Base-by-base conservation (phyloP, 2,113 vertebrate species). In the Etia nguti region DNA sequence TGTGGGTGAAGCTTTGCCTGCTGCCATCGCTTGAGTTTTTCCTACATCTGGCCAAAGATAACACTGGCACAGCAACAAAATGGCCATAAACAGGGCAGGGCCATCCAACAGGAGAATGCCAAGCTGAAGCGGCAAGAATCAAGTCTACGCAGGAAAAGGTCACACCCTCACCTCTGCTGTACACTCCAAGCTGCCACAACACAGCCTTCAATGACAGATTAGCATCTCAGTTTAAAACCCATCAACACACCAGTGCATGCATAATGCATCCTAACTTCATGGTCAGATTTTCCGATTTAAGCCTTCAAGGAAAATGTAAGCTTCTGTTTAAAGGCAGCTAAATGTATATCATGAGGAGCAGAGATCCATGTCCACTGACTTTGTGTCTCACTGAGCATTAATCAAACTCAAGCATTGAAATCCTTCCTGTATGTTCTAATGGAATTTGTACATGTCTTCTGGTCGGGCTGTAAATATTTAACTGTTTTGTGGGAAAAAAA, bases 41-140 rank as follows among this genome's bases (percentile, higher is more conserved):
- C 91, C 87, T 91, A 90, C 94, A 92, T 95, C 92, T n/a, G 79
- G 97, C 97, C 97, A 98, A 98, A 96, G 94, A 97, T 95, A 97
- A 97, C 96, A 97, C 92, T 95, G 96, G 95, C 95, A 93, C 88
- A 56, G 90, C 85, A 96, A 95, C 95, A 96, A 95, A 91, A 96
- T 95, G 90, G 92, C 94, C 94, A 93, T 96, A 95, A 94, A 89
- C 89, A 94, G 94, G 94, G 96, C 94, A 94, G 88, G 90, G 89
- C 91, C 94, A 90, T 93, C 95, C 91, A 93, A 95, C 90, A 92
- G 89, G 92, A 95, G 96, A 94, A 94, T 92, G 95, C 91, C 95
- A 96, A 97, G 95, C 94, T 13, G 81, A 91, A 91, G 90, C 92
- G 93, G 94, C 92, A 29, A 91, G 94, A 94, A 94, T 92, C 15